Percentiles rank a stretch among this genome's conserved stretches.
Evolutionary conservation across 2,888 invertebrate species (phyloP).

Genomic region (Torymus aiolomorphi): DNA sequence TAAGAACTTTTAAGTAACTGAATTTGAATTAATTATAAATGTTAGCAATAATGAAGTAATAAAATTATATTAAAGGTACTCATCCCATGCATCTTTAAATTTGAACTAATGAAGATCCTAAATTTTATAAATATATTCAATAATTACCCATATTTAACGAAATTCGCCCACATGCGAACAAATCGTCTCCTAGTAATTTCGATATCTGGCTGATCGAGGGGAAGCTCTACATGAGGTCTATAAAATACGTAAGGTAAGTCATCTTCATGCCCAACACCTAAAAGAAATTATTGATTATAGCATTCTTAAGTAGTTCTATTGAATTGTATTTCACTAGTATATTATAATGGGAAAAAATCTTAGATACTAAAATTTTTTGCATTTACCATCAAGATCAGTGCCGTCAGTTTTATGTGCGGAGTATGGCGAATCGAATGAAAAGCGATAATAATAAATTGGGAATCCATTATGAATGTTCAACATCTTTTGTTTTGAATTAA

Average conservation of each 20-base stretch:
- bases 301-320: not conserved
- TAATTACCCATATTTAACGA: slow-evolving; percentile 75
- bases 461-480: slow-evolving; percentile 48
- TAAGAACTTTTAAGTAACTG: too few relatives aligned
- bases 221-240: slow-evolving; percentile 58
- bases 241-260: slow-evolving; percentile 80
- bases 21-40: too few relatives aligned
- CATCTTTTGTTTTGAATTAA: slow-evolving; percentile 62
- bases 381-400: slow-evolving; percentile 49
- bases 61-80: too few relatives aligned
- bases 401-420: slow-evolving; percentile 43
- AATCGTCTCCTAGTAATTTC: slow-evolving; percentile 75
- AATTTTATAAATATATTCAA: slow-evolving; percentile 2
- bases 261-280: slow-evolving; percentile 80
- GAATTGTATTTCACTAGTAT: not conserved
- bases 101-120: too few relatives aligned
- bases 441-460: slow-evolving; percentile 62
- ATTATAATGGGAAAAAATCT: not conserved
- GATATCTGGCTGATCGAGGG: slow-evolving; percentile 59
- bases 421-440: slow-evolving; percentile 58
- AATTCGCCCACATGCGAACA: slow-evolving; percentile 81
- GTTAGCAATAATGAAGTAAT: too few relatives aligned
- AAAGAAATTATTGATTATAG: slow-evolving; percentile 28
- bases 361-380: not conserved
- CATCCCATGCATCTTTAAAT: too few relatives aligned